Conservation (phyloP, 2,888 invertebrate genomes). For the Acanthopleura granulata region DNA sequence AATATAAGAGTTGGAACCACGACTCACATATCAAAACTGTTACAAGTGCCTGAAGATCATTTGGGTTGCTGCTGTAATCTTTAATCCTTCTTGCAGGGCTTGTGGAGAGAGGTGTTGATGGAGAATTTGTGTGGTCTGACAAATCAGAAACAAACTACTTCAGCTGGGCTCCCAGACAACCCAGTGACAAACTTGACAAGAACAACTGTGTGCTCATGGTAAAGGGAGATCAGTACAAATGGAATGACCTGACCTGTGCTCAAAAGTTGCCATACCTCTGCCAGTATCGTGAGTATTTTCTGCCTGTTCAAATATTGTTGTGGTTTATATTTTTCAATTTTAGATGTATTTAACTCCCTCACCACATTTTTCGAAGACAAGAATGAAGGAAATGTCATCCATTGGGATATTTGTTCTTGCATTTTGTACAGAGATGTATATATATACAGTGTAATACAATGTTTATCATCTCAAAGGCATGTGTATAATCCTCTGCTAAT, state of each 20-base stretch:
- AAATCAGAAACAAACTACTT: neutral
- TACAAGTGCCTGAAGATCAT: too few species aligned
- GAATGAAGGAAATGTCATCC: too few species aligned
- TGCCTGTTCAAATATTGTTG: neutral
- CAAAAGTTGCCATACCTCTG: neutral
- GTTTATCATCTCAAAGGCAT: too few species aligned
- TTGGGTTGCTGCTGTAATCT: too few species aligned
- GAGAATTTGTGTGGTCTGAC: conserved; percentile 3
- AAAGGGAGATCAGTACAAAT: neutral
- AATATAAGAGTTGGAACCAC: too few species aligned
- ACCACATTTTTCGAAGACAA: too few species aligned
- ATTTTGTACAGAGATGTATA: too few species aligned
- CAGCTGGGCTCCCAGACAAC: conserved; percentile 9
- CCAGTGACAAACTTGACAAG: neutral
- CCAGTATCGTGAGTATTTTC: conserved; percentile 1
- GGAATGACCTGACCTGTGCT: neutral
- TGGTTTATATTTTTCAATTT: neutral
- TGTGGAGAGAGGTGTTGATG: conserved; percentile 17
- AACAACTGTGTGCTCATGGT: conserved; percentile 5
- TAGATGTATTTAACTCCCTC: too few species aligned
- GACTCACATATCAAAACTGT: too few species aligned
- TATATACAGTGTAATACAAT: too few species aligned
- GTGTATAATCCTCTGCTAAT: too few species aligned
- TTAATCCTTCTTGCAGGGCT: neutral
- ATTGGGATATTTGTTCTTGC: too few species aligned